These are phyloP conservation scores for Lepetodrilus schrolli DNA, from an alignment of 2,888 invertebrate species.

Conservation along the genomic window DNA sequence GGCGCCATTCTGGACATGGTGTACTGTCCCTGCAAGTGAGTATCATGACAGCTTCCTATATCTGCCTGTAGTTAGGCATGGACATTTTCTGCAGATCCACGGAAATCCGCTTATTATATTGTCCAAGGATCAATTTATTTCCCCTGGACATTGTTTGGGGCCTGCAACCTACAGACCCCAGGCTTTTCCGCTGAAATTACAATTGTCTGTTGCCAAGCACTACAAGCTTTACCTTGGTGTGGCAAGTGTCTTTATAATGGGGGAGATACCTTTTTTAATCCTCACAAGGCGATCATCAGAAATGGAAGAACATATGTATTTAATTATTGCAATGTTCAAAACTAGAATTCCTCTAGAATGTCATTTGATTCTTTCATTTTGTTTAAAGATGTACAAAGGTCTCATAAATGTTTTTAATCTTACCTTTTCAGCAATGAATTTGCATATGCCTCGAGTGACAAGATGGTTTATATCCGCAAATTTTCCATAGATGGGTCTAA, in stretches of 20 bases:
- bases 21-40: conserved; percentile 58
- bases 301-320: too few species aligned
- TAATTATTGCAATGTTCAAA: too few species aligned
- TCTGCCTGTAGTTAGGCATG: not conserved
- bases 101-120: too few species aligned
- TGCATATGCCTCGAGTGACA: conserved; percentile 73
- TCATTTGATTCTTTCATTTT: not conserved
- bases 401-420: not conserved
- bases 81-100: not conserved
- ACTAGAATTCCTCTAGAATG: not conserved
- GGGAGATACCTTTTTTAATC: too few species aligned
- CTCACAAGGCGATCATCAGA: too few species aligned
- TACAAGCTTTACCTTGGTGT: too few species aligned
- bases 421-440: conserved; percentile 68
- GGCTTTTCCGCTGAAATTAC: too few species aligned
- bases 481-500: conserved; percentile 69
- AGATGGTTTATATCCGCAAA: conserved; percentile 74
- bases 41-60: not conserved
- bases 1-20: conserved; percentile 73
- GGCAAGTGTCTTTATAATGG: too few species aligned
- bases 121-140: too few species aligned
- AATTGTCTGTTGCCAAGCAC: too few species aligned
- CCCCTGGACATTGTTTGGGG: too few species aligned
- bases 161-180: too few species aligned
- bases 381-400: not conserved